Percentiles rank a stretch among this genome's conserved stretches.
Conservation (phyloP, 2,797 vertebrate genomes). For the Sandelia bainsii region DNA sequence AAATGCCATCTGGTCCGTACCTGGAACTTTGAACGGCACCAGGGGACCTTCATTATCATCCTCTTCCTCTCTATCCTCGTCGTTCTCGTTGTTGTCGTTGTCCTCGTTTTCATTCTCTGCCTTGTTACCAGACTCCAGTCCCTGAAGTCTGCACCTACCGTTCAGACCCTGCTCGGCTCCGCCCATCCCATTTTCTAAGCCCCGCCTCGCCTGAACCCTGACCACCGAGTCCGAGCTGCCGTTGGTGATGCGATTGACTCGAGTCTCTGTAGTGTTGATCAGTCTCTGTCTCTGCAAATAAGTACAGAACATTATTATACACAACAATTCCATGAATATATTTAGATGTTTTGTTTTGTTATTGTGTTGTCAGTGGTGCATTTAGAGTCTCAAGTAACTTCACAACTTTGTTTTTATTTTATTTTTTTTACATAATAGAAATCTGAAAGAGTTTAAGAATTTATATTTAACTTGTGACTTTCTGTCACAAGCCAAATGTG, state of each 20-base stretch:
- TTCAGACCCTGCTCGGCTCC: slow-evolving; percentile 83
- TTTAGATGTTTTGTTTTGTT: not conserved
- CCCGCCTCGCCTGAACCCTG: slow-evolving; percentile 86
- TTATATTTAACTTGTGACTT: too few species aligned
- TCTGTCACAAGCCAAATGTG: slow-evolving; percentile 19
- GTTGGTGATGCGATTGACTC: slow-evolving; percentile 82
- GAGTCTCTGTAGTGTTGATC: slow-evolving; percentile 90
- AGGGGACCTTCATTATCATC: slow-evolving; percentile 86
- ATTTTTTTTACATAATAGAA: slow-evolving; percentile 1
- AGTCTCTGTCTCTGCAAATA: slow-evolving; percentile 90
- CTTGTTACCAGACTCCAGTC: slow-evolving; percentile 83
- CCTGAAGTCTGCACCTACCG: slow-evolving; percentile 70
- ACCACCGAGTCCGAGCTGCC: slow-evolving; percentile 90
- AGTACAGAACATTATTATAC: not conserved
- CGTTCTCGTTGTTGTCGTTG: slow-evolving; percentile 89
- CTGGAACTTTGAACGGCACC: slow-evolving; percentile 89
- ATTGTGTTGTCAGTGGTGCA: not conserved
- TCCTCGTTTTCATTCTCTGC: slow-evolving; percentile 90
- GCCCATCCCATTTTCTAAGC: slow-evolving; percentile 90
- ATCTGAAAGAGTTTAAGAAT: not conserved
- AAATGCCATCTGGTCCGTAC: slow-evolving; percentile 69
- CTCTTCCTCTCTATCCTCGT: slow-evolving; percentile 84
- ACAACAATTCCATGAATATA: not conserved
- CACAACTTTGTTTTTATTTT: not conserved
- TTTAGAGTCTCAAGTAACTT: not conserved